phyloP scores from a whole-genome alignment of 2,888 invertebrate genomes.

The Palloptera scutellata region DNA sequence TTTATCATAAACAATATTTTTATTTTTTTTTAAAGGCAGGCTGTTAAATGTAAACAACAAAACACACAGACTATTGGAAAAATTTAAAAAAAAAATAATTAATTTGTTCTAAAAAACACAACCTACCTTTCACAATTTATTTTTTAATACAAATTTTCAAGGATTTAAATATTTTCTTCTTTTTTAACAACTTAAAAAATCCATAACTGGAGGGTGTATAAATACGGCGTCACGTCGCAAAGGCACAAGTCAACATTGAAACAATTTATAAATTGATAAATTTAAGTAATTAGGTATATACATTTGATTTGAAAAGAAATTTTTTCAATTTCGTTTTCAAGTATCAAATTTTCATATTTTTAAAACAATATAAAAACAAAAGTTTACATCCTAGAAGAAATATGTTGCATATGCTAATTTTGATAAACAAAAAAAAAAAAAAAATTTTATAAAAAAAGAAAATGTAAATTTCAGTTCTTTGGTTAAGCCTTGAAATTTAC shows the following conservation, averaged over 20 bases:
- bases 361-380: constrained; percentile 22
- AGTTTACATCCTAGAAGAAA: constrained; percentile 23
- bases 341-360: constrained; percentile 1
- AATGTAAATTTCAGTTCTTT: constrained; percentile 2
- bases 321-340: not conserved
- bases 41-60: no score
- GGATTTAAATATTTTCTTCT: not conserved
- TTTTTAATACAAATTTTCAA: no score
- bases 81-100: not conserved
- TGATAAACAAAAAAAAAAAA: constrained; percentile 29
- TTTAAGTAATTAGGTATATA: no score
- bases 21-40: no score
- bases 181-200: constrained; percentile 3
- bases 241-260: constrained; percentile 66
- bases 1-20: no score
- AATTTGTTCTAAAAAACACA: not conserved
- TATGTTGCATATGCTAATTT: constrained; percentile 17
- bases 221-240: constrained; percentile 46
- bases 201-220: not conserved
- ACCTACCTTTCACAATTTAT: not conserved
- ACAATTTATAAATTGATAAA: constrained; percentile 46
- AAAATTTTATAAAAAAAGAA: constrained; percentile 32
- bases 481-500: constrained; percentile 8
- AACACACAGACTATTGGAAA: no score
- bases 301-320: not conserved